Base-by-base conservation (phyloP, 2,797 vertebrate species). In the Gymnothorax javanicus region DNA sequence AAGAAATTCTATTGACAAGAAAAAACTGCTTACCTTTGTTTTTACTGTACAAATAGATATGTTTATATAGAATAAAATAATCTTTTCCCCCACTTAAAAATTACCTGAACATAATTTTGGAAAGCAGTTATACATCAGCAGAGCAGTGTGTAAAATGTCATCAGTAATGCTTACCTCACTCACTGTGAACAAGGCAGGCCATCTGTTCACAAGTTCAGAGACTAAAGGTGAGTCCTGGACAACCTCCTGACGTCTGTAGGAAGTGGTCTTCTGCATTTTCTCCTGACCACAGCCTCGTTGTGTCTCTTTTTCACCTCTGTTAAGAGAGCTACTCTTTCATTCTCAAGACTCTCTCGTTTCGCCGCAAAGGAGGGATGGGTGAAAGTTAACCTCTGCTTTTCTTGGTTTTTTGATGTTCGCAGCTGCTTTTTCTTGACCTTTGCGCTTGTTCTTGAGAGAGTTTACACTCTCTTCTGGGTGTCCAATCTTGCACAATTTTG, bases 241-340 rank as follows among this genome's bases (percentile, higher is more conserved):
- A 84, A 89, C 58, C 71, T 90, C 87, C 50, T 90, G 71, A 17
- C 86, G 54, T 69, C 84, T 69, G 56, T 87, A 58, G 3, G 82
- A 89, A 84, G 89, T 90, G 64, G 85, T 91, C 82, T 13, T 60
- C 43, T 86, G 75, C 84, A 71, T 88, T 75, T 88, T 86, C 58
- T 88, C 58, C 23, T 88, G 77, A 88, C 73, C 87, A 54, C 13
- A 0, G 79, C 73, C 84, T 90, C 57, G 0, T 91, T 82, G 33
- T 89, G 85, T 5, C 88, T 88, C 27, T 87, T 90, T 64, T 90
- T 92, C 86, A 89, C 84, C 86, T 92, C 91, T 0, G 86, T 89
- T 89, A 92, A 59, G 50, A 91, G 89, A 86, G 85, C 88, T 50
- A 91, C 84, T 73, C 90, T 90, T 91, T 91, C 88, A 7, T 7